phyloP scores from a whole-genome alignment of 2,797 vertebrate species.

The Macroramphosus scolopax region DNA sequence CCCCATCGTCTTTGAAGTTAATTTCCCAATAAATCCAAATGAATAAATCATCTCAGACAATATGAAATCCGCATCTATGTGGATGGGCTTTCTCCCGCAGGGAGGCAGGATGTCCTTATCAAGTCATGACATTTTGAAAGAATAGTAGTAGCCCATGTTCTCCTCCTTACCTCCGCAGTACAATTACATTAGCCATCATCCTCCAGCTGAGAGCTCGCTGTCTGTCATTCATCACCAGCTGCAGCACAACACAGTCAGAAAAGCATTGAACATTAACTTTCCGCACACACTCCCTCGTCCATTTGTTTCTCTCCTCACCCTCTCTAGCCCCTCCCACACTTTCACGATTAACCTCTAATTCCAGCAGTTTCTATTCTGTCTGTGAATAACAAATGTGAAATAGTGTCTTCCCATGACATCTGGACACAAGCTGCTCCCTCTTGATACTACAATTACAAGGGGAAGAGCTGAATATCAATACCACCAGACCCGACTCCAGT shows the following conservation, averaged over 20 bases:
- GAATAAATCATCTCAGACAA: slow-evolving; percentile 22
- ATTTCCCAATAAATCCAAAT: slow-evolving; percentile 42
- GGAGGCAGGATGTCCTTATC: slow-evolving; percentile 63
- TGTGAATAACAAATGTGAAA: slow-evolving; percentile 69
- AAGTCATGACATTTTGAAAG: slow-evolving; percentile 62
- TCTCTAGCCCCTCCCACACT: slow-evolving; percentile 38
- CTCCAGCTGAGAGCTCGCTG: slow-evolving; percentile 67
- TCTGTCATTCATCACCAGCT: slow-evolving; percentile 76
- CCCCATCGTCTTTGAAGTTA: slow-evolving; percentile 10
- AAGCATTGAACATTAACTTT: slow-evolving; percentile 66
- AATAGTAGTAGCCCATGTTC: slow-evolving; percentile 59
- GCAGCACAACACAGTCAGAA: slow-evolving; percentile 65
- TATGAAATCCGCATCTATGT: slow-evolving; percentile 31
- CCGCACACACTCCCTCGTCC: slow-evolving; percentile 28
- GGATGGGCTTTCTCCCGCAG: slow-evolving; percentile 14
- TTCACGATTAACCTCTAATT: slow-evolving; percentile 76
- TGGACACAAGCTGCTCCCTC: slow-evolving; percentile 71
- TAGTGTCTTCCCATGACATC: slow-evolving; percentile 64
- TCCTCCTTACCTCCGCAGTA: slow-evolving; percentile 60
- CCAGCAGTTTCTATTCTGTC: slow-evolving; percentile 63
- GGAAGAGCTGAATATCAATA: slow-evolving; percentile 50
- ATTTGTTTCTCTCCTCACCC: slow-evolving; percentile 21
- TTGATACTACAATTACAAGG: slow-evolving; percentile 52
- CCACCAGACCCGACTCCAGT: slow-evolving; percentile 18
- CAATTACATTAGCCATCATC: slow-evolving; percentile 73